Base-by-base conservation (phyloP, 2,113 vertebrate genomes). In the Conger conger region DNA sequence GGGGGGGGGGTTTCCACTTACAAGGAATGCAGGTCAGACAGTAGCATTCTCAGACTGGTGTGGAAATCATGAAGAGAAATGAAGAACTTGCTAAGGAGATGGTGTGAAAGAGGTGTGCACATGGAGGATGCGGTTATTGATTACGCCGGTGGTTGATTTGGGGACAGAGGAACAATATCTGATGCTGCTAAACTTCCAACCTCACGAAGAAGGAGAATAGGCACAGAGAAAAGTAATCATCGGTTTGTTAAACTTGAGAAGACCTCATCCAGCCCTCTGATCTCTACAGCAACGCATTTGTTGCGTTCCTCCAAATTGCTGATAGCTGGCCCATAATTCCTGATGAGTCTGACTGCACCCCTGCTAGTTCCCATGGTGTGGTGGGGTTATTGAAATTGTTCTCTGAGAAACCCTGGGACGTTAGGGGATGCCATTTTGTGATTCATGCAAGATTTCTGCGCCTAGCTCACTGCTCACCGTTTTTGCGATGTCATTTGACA, bases 21-120 rank as follows among this genome's bases (percentile, higher is more conserved):
- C 91, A 89, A 95, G 95, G 94, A 94, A 93, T 94, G 93, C 96
- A 93, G 91, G 95, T 90, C 91, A 92, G 88, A 89, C 91, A 87
- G 76, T 93, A 88, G 91, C 88, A 93, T 94, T 90, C 88, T 92
- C 77, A 91, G 92, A 92, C 95, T 94, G 91, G 91, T 92, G 92
- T 92, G 92, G 91, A 93, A 23, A 93, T 90, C 92, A 91, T 95
- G 95, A 97, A 96, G 96, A 96, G 92, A 93, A 94, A 95, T 90
- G 89, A 94, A 93, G 93, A 94, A 93, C 92, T 92, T 90, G 88
- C 92, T 89, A 93, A 92, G 90, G 91, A 92, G 89, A 91, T 87
- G 93, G 91, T 91, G 88, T 89, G 80, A 91, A 93, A 93, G 92
- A 90, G 91, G 83, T 93, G 90, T 92, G 94, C 91, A 96, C 92